Evolutionary conservation across 2,113 vertebrate species (phyloP).

Genomic region (Penelope pileata): DNA sequence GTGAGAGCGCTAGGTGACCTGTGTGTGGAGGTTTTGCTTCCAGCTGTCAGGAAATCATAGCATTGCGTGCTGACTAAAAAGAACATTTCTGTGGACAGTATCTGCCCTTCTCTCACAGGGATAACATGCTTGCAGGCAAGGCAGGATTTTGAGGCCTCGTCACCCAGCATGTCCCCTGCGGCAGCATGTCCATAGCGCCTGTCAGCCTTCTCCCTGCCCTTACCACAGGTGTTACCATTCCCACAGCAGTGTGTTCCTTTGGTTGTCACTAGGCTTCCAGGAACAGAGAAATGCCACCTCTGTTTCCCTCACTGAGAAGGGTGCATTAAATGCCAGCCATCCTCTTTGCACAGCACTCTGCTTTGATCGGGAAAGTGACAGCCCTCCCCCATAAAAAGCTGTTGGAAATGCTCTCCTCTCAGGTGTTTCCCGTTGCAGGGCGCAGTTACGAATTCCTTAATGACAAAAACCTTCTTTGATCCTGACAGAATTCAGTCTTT

Average conservation of each 20-base stretch:
- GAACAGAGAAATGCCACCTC: neutral
- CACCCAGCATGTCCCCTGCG: neutral
- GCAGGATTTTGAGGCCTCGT: neutral
- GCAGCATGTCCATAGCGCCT: fast-evolving
- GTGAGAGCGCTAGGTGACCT: neutral
- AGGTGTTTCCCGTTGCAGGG: neutral
- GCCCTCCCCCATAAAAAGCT: neutral
- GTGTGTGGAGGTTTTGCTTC: neutral
- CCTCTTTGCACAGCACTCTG: neutral
- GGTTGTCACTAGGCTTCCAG: neutral
- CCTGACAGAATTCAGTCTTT: neutral
- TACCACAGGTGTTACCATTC: neutral
- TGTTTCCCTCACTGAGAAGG: neutral
- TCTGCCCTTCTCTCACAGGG: neutral
- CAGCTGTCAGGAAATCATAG: neutral
- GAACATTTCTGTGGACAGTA: neutral
- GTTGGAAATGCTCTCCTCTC: neutral
- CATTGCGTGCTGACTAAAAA: neutral
- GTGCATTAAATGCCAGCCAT: fast-evolving
- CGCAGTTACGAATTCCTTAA: neutral
- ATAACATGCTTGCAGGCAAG: neutral
- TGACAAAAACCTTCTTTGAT: neutral
- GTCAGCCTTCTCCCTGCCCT: neutral
- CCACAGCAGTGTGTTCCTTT: fast-evolving
- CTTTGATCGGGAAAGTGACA: neutral